Conservation (phyloP, 2,113 vertebrate genomes). For the Chloropsis cyanopogon region DNA sequence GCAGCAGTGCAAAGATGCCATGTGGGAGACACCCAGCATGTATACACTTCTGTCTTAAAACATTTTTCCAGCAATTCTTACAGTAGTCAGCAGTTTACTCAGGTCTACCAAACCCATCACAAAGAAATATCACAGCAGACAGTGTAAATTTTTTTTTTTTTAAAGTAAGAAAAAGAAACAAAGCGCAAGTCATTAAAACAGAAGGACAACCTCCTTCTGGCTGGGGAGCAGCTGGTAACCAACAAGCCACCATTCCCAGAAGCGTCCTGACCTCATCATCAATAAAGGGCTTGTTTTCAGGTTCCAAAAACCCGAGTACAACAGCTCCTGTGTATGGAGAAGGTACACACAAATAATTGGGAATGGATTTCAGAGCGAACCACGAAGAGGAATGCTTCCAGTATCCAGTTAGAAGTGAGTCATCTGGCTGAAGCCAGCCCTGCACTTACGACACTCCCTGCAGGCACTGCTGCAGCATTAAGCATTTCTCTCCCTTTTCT, state of each 20-base stretch:
- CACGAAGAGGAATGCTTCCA: background rate
- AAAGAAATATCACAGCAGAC: background rate
- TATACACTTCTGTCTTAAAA: background rate
- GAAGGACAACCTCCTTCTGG: background rate
- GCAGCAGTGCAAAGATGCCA: background rate
- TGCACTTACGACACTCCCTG: background rate
- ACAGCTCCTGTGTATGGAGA: background rate
- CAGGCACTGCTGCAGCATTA: background rate
- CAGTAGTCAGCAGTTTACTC: background rate
- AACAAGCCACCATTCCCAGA: background rate
- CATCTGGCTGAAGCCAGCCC: background rate
- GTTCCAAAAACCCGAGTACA: background rate
- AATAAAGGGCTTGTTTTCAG: background rate
- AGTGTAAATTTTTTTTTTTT: background rate
- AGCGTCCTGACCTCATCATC: background rate
- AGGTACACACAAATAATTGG: background rate
- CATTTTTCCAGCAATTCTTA: background rate
- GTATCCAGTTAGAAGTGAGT: background rate
- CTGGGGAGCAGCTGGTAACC: conserved; percentile 10
- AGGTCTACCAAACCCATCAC: background rate
- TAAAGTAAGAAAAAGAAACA: background rate
- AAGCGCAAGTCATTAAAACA: background rate
- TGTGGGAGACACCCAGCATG: background rate
- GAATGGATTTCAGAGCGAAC: background rate
- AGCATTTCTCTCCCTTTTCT: background rate